These are phyloP conservation scores for Dicyrtomina minuta DNA, from an alignment of 2,888 invertebrate genomes.

Conservation along the genomic window DNA sequence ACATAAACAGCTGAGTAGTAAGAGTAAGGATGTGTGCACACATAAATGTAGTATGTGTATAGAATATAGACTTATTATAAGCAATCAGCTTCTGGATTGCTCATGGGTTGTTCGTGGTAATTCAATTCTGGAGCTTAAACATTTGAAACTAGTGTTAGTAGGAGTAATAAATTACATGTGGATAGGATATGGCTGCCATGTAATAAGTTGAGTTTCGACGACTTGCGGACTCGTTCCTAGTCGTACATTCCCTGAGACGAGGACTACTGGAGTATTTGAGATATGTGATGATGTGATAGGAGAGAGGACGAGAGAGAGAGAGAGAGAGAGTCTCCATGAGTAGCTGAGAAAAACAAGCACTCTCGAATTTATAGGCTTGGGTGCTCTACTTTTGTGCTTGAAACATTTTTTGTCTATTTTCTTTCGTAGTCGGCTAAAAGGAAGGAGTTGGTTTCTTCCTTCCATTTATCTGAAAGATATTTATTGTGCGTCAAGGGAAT, in stretches of 20 bases:
- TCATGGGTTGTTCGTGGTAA: too few relatives aligned
- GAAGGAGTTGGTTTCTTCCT: constrained; percentile 32
- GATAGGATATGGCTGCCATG: too few relatives aligned
- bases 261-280: constrained; percentile 2
- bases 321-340: constrained; percentile 20
- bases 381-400: constrained; percentile 40
- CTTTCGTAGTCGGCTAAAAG: constrained; percentile 17
- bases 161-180: too few relatives aligned
- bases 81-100: too few relatives aligned
- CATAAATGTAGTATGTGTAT: too few relatives aligned
- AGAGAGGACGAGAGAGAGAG: too few relatives aligned
- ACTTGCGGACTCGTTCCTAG: too few relatives aligned
- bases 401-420: constrained; percentile 30
- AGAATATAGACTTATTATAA: too few relatives aligned
- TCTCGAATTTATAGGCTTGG: constrained; percentile 38
- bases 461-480: constrained; percentile 33
- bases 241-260: background rate
- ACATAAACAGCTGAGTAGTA: too few relatives aligned
- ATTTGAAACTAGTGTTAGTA: too few relatives aligned
- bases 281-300: background rate
- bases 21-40: too few relatives aligned
- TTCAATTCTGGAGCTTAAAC: too few relatives aligned
- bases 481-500: constrained; percentile 29
- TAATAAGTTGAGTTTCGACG: background rate
- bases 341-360: constrained; percentile 29